Base-by-base conservation (phyloP, 2,888 invertebrate genomes). In the Parasteatoda lunata region DNA sequence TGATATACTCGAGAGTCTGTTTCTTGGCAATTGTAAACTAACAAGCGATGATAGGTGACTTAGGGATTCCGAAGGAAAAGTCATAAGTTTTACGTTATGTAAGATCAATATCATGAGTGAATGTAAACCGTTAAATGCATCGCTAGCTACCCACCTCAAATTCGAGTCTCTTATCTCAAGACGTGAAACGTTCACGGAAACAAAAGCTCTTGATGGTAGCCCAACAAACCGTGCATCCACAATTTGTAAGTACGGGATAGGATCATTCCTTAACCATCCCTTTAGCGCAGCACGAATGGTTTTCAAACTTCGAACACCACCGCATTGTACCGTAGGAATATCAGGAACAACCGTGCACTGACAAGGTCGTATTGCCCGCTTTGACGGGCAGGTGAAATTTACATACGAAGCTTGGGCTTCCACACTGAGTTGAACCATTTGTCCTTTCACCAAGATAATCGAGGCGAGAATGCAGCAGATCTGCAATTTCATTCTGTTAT, bases 81-180 rank as follows among this genome's bases (percentile, higher is more conserved):
- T 49, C 9, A 81, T 49, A 7, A 88, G 66, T 1, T 64, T 71
- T 4, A 81, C 86, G 52, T 88, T 86, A 15, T 86, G 78, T 15
- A 88, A 48, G 8, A 76, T 76, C 2, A 88, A 75, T 54, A 86
- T 52, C 11, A 76, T 15, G 11, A 88, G 72, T 0, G 69, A 71
- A 0, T 83, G 72, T 79, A 85, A 70, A 3, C 88, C 88, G 1
- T 54, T 70, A 54, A 88, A 88, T 7, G 85, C 85, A 52, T 85
- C 88, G 0, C 69, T 15, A 4, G 75, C 78, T 5, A 86, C 64
- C 59, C 71, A 82, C 48, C 69, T 75, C 48, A 88, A 48, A 54
- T 83, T 79, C 13, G 82, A 66, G 47, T 78, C 83, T 8, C 72
- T 83, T 9, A 88, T 72, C 51, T 82, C 66, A 8, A 88, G 71